Percentiles rank a stretch among this genome's conserved stretches.
These are phyloP conservation scores for Heteromyza rotundicornis DNA, from an alignment of 2,888 invertebrate species.

Conservation along the genomic window DNA sequence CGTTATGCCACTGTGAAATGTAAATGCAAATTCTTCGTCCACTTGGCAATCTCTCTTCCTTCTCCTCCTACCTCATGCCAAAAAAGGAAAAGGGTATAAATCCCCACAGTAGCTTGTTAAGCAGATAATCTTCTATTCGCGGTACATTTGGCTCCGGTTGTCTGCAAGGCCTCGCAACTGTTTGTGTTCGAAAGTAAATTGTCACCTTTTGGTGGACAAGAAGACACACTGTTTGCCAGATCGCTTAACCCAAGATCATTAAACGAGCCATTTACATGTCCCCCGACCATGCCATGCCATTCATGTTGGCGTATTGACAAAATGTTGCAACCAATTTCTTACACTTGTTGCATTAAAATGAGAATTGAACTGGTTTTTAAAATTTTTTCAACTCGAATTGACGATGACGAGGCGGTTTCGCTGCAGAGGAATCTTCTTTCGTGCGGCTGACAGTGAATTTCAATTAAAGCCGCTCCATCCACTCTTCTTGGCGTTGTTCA, in stretches of 20 bases:
- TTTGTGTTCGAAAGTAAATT: not conserved
- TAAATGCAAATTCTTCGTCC: not conserved
- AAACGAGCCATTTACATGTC: not conserved
- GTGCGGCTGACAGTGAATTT: not conserved
- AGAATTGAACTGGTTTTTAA: not conserved
- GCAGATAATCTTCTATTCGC: not conserved
- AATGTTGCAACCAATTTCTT: not conserved
- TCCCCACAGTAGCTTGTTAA: not conserved
- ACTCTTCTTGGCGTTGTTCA: not conserved
- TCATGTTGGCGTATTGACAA: conserved; percentile 4
- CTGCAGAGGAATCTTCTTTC: not conserved
- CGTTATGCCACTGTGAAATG: not conserved
- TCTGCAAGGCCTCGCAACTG: not conserved
- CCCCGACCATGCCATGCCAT: not conserved
- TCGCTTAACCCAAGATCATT: not conserved
- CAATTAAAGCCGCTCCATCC: not conserved
- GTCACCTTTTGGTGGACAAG: not conserved
- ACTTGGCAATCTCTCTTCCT: not conserved
- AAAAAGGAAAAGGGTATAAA: too few relatives aligned
- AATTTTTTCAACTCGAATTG: not conserved
- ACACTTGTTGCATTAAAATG: not conserved
- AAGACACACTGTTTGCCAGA: not conserved
- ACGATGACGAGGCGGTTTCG: not conserved
- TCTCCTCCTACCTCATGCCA: not conserved
- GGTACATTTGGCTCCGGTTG: not conserved